Conservation (phyloP, 2,888 invertebrate genomes). For the Ophion obscuratus region DNA sequence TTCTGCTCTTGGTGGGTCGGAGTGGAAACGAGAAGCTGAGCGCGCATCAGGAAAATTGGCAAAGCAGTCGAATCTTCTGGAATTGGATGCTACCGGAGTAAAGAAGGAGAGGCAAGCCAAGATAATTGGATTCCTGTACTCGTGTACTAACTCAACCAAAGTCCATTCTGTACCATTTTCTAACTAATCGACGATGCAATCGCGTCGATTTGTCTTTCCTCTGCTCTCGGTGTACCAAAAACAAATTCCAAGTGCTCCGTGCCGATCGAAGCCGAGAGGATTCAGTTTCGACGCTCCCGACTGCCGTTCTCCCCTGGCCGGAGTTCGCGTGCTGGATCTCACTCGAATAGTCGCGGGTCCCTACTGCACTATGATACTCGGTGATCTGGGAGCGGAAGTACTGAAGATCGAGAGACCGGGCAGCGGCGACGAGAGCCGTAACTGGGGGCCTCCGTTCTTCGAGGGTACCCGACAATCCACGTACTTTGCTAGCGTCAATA, state of each 20-base stretch:
- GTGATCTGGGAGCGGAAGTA: conserved; percentile 96
- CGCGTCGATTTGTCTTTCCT: background rate
- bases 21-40: no score
- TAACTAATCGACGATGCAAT: conserved; percentile 13
- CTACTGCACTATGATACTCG: conserved; percentile 96
- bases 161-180: background rate
- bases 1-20: no score
- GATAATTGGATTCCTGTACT: background rate
- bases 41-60: background rate
- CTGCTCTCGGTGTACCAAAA: background rate
- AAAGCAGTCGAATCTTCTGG: background rate
- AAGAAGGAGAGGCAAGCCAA: background rate
- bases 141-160: background rate
- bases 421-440: conserved; percentile 93
- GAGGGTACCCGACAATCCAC: conserved; percentile 88
- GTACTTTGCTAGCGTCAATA: conserved; percentile 95
- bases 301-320: conserved; percentile 87
- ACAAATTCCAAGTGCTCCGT: background rate
- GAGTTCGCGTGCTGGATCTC: conserved; percentile 91
- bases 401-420: conserved; percentile 95
- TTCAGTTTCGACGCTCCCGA: conserved; percentile 49
- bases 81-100: background rate
- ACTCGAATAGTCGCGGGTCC: conserved; percentile 97
- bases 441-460: conserved; percentile 97
- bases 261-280: background rate